Conservation (phyloP, 2,797 vertebrate genomes). For the Glossophaga mutica region DNA sequence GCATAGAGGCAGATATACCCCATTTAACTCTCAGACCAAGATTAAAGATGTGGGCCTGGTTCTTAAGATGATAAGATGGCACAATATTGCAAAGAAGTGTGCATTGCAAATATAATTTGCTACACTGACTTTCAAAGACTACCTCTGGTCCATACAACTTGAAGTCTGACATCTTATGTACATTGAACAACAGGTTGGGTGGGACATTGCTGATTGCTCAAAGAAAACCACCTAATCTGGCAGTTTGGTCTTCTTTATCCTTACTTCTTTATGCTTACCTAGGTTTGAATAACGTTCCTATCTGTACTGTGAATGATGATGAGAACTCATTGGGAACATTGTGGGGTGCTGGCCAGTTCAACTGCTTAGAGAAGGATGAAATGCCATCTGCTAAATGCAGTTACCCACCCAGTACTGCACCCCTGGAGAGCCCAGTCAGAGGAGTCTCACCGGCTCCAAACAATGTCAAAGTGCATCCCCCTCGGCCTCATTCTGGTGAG, state of each 20-base stretch:
- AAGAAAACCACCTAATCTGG: not conserved
- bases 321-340: not conserved
- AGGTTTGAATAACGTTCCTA: constrained; percentile 77
- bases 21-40: not conserved
- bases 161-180: not conserved
- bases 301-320: constrained; percentile 77
- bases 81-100: not conserved
- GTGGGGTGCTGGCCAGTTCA: fast-evolving
- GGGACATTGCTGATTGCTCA: not conserved
- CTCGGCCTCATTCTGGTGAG: constrained; percentile 60
- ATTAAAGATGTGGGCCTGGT: not conserved
- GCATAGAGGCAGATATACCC: not conserved
- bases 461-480: not conserved
- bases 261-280: too few relatives aligned
- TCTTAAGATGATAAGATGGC: not conserved
- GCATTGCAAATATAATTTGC: not conserved
- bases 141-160: not conserved
- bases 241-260: not conserved
- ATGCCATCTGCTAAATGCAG: not conserved
- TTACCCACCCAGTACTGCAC: not conserved
- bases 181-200: not conserved
- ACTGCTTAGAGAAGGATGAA: not conserved
- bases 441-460: not conserved
- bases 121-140: not conserved
- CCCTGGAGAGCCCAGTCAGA: not conserved